Base-by-base conservation (phyloP, 2,888 invertebrate genomes). In the Ametastegia equiseti region DNA sequence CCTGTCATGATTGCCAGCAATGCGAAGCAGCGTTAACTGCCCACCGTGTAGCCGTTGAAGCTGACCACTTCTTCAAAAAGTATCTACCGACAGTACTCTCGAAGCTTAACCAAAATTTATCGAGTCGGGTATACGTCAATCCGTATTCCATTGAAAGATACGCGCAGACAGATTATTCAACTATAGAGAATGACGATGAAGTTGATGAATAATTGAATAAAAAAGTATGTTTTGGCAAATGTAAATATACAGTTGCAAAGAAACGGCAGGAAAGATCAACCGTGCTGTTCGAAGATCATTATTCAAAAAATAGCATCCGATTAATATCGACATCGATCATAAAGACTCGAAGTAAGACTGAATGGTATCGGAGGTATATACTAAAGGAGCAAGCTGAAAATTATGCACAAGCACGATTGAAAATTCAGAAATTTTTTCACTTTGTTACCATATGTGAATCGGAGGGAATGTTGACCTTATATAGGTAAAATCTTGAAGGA, bases 1-100 rank as follows among this genome's bases (percentile, higher is more conserved):
- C 78, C 78, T 78, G 78, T 78, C 78, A 63, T 78, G 78, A 78
- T 63, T 78, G 78, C 78, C 78, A 57, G 60, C 63, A 60, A 78
- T 60, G 60, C 15, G 78, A 27, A 78, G 60, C 78, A 63, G 60
- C 60, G 42, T 78, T 60, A 78, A 78, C 78, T 78, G 42, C 78
- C 63, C 63, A 63, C 27, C 78, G 45, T 19, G 45, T 78, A 57
- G 60, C 27, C 27, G 42, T 60, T 42, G 27, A 4, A 33, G 15
- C 39, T n/a, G 39, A 45, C n/a, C 42, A 45, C 30, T 42, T 57
- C 54, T 75, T 19, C 11, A 27, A 19, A 75, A 75, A 50, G 42
- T 78, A 19, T 65, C 33, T 30, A 47, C 54, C 5, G 15, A n/a
- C 30, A 33, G 27, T 50, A 50, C 23, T n/a, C 60, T 7, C 23